Evolutionary conservation across 2,888 invertebrate species (phyloP).

Genomic region (Agrotis puta): DNA sequence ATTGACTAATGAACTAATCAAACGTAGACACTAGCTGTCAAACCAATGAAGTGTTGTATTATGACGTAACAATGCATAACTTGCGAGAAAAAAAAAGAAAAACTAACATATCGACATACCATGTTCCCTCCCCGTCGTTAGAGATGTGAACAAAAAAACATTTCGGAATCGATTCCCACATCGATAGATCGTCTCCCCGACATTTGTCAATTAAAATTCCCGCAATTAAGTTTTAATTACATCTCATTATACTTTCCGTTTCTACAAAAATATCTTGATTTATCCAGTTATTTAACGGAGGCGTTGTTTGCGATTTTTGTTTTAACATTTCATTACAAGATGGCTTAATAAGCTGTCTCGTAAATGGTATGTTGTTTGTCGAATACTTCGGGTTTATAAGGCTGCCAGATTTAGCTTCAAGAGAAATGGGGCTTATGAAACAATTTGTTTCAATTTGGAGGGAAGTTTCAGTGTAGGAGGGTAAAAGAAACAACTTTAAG

Average conservation of each 20-base stretch:
- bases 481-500: slow-evolving; percentile 34
- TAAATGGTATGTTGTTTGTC: slow-evolving; percentile 49
- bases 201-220: slow-evolving; percentile 84
- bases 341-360: slow-evolving; percentile 53
- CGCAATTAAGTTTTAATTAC: slow-evolving; percentile 80
- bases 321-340: slow-evolving; percentile 69
- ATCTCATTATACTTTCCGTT: slow-evolving; percentile 76
- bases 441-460: slow-evolving; percentile 35
- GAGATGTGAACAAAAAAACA: slow-evolving; percentile 64
- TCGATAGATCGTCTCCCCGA: slow-evolving; percentile 72
- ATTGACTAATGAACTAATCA: slow-evolving; percentile 58
- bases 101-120: slow-evolving; percentile 52
- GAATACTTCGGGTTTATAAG: slow-evolving; percentile 39
- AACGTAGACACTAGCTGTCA: slow-evolving; percentile 55
- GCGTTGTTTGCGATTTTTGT: slow-evolving; percentile 67
- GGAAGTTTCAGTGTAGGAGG: slow-evolving; percentile 10
- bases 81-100: slow-evolving; percentile 52
- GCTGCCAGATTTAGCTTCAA: slow-evolving; percentile 41
- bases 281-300: slow-evolving; percentile 69
- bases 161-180: slow-evolving; percentile 69
- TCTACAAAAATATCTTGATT: slow-evolving; percentile 75
- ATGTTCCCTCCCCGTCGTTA: slow-evolving; percentile 55
- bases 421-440: slow-evolving; percentile 30
- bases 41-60: slow-evolving; percentile 52
- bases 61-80: slow-evolving; percentile 59